Conservation (phyloP, 2,797 vertebrate species). For the Lophotriccus pileatus region DNA sequence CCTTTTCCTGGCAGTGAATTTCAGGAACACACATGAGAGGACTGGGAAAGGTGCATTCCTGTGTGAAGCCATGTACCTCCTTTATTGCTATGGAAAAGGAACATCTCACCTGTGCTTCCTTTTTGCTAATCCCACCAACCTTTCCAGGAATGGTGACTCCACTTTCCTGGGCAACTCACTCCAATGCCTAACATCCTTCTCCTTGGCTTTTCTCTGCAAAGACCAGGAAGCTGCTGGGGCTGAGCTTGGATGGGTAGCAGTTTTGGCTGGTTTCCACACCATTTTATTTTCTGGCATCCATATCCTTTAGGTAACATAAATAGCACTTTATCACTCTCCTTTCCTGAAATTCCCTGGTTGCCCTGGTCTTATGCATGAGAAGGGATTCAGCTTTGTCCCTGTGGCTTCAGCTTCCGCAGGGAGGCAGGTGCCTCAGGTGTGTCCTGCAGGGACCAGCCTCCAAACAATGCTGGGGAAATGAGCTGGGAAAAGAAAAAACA, state of each 20-base stretch:
- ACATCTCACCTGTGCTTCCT: background rate
- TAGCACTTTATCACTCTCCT: background rate
- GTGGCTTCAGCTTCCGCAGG: rapidly evolving
- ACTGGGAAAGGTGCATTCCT: background rate
- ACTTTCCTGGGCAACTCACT: background rate
- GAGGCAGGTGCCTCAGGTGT: conserved; percentile 22
- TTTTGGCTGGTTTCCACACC: background rate
- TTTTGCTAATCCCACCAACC: background rate
- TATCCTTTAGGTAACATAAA: background rate
- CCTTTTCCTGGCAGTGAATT: background rate
- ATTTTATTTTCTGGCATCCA: background rate
- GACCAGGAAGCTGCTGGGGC: background rate
- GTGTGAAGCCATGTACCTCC: background rate
- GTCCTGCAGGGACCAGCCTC: background rate
- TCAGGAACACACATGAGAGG: background rate
- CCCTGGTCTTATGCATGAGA: background rate
- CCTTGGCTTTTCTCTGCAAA: background rate
- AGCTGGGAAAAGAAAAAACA: background rate
- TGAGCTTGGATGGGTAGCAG: background rate
- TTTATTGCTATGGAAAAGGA: background rate
- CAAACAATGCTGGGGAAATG: conserved; percentile 26
- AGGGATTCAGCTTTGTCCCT: background rate
- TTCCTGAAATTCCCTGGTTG: background rate
- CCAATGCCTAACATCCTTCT: background rate
- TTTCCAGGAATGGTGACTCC: background rate